Percentiles rank a stretch among this genome's conserved stretches.
Conservation (phyloP, 2,888 invertebrate genomes). For the Drosophila glabriapex region DNA sequence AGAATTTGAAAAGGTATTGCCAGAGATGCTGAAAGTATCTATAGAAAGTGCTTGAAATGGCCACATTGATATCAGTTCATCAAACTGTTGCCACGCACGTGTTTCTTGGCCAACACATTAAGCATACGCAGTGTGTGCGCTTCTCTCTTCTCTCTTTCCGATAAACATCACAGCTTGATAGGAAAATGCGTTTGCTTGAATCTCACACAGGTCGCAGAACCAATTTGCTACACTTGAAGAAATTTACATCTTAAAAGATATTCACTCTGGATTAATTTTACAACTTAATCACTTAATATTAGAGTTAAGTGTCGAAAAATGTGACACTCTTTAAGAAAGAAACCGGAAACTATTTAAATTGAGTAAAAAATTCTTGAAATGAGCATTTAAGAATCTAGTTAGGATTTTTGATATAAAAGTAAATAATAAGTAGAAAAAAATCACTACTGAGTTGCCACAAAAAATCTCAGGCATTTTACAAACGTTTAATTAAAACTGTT, state of each 20-base stretch:
- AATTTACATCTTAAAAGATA: neutral
- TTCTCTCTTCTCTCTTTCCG: neutral
- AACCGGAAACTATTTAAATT: neutral
- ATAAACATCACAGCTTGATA: neutral
- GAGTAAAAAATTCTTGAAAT: neutral
- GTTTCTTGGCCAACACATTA: conserved; percentile 19
- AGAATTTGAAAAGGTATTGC: neutral
- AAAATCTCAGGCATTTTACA: conserved; percentile 10
- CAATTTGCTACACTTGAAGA: neutral
- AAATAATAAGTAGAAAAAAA: neutral
- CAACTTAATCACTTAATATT: neutral
- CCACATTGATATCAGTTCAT: conserved; percentile 46
- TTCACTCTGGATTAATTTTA: neutral
- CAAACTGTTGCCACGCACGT: conserved; percentile 42
- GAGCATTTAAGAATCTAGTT: neutral
- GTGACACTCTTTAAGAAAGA: neutral
- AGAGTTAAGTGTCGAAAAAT: neutral
- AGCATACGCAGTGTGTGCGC: conserved; percentile 41
- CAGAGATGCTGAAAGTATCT: conserved; percentile 51
- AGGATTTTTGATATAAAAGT: neutral
- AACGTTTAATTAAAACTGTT: conserved; percentile 68
- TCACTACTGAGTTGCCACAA: conserved; percentile 17
- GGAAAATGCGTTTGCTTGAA: conserved; percentile 32
- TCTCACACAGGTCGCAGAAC: conserved; percentile 44
- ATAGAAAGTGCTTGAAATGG: conserved; percentile 51